Conservation (phyloP, 2,113 vertebrate species). For the Seriola aureovittata region DNA sequence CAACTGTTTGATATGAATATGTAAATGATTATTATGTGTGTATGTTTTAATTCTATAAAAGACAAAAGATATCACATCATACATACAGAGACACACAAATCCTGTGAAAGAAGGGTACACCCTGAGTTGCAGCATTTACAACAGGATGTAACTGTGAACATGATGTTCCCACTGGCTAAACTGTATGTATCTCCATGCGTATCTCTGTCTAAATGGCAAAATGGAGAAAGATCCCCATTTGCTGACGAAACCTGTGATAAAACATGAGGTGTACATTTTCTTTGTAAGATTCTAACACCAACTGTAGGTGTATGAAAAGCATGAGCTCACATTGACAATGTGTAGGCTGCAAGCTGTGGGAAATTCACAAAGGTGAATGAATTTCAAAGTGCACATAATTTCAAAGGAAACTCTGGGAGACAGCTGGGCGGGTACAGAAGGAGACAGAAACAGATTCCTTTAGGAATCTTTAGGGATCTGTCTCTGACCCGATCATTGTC, state of each 20-base stretch:
- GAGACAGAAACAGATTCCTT: slow-evolving; percentile 17
- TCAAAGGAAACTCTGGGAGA: slow-evolving; percentile 20
- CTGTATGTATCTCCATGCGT: background rate
- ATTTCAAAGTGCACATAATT: slow-evolving; percentile 7
- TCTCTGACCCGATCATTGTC: slow-evolving; percentile 51
- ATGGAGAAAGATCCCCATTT: background rate
- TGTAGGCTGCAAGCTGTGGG: background rate
- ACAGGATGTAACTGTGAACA: background rate
- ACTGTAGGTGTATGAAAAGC: background rate
- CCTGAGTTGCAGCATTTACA: background rate
- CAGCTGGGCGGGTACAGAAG: background rate
- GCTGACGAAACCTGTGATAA: background rate
- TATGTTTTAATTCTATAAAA: background rate
- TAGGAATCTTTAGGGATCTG: slow-evolving; percentile 37
- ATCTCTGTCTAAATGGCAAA: background rate
- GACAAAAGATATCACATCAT: background rate
- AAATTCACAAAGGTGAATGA: background rate
- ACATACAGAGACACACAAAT: background rate
- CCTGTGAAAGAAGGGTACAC: background rate
- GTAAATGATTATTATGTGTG: background rate
- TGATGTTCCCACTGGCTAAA: background rate
- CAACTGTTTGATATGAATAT: background rate
- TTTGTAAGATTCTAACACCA: background rate
- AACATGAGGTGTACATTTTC: background rate
- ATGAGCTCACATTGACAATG: background rate